Evolutionary conservation across 2,797 vertebrate genomes (phyloP).

Genomic region (Sphenodon punctatus): DNA sequence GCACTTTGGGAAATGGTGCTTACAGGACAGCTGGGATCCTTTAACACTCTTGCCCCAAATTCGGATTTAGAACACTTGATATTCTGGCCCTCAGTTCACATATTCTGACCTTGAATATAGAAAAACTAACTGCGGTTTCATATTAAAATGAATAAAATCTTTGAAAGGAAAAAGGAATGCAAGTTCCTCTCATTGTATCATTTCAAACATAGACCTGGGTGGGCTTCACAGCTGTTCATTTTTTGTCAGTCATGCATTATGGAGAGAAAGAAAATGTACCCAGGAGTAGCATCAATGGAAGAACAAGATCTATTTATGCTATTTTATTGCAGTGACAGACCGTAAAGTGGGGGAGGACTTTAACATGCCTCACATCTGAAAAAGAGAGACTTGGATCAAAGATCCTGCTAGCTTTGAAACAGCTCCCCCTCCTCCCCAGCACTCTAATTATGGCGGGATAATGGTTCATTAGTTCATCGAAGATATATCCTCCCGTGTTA

Average conservation of each 20-base stretch:
- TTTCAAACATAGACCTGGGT: background rate
- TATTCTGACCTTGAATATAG: background rate
- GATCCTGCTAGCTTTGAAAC: background rate
- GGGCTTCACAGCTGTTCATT: background rate
- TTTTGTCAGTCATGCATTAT: too few species aligned
- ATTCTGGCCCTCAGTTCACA: too few species aligned
- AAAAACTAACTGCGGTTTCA: too few species aligned
- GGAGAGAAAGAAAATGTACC: too few species aligned
- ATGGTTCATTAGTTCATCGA: background rate
- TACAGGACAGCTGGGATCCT: too few species aligned
- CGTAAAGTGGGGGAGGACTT: background rate
- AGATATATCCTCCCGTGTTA: background rate
- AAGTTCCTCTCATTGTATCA: background rate
- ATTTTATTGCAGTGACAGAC: background rate
- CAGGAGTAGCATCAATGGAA: background rate
- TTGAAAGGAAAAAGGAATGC: background rate
- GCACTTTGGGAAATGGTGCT: too few species aligned
- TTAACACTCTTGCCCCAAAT: too few species aligned
- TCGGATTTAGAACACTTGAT: too few species aligned
- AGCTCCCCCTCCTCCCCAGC: background rate
- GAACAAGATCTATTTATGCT: background rate
- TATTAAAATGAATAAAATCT: background rate
- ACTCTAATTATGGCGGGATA: background rate
- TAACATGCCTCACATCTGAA: background rate
- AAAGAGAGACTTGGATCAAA: background rate